Evolutionary conservation across 2,113 vertebrate genomes (phyloP).

Genomic region (Pogonocichla stellata): DNA sequence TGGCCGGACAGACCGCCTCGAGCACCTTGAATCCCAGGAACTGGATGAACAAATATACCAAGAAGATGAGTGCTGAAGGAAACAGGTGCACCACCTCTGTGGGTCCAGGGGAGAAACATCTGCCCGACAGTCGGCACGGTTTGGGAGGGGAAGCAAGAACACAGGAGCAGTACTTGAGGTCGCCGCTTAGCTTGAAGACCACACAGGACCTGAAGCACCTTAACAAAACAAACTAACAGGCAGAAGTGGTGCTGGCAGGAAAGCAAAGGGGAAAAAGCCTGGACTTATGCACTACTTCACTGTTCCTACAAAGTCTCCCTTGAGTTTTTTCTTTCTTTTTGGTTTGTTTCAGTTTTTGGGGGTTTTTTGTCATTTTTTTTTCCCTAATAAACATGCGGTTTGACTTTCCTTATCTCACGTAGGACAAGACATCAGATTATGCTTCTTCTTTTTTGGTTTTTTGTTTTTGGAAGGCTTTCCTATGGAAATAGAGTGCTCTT

Average conservation of each 20-base stretch:
- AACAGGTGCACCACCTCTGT: not conserved
- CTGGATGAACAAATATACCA: conserved; percentile 93
- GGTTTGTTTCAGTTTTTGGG: conserved; percentile 66
- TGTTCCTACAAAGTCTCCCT: conserved; percentile 51
- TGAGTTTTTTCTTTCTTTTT: conserved; percentile 50
- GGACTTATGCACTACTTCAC: conserved; percentile 49
- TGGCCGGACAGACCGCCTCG: conserved; percentile 92
- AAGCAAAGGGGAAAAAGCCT: conserved; percentile 32
- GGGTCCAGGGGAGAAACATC: not conserved
- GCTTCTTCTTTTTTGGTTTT: not conserved
- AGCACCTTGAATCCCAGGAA: conserved; percentile 94
- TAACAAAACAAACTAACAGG: conserved; percentile 65
- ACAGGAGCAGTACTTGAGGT: conserved; percentile 45
- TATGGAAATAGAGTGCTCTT: conserved; percentile 73
- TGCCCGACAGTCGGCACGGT: not conserved
- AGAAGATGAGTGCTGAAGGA: conserved; percentile 92
- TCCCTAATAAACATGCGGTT: conserved; percentile 72
- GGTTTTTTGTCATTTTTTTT: not conserved
- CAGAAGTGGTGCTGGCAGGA: conserved; percentile 64
- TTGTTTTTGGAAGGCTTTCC: conserved; percentile 66
- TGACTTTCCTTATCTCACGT: conserved; percentile 71
- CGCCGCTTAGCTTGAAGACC: conserved; percentile 33
- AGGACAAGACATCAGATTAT: conserved; percentile 66
- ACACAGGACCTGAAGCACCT: conserved; percentile 71
- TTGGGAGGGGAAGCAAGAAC: conserved; percentile 8